Evolutionary conservation across 2,888 invertebrate species (phyloP), one percentile per base, ranked within the genome.

Genomic region (Pseudococcus jackbeardsleyi): DNA sequence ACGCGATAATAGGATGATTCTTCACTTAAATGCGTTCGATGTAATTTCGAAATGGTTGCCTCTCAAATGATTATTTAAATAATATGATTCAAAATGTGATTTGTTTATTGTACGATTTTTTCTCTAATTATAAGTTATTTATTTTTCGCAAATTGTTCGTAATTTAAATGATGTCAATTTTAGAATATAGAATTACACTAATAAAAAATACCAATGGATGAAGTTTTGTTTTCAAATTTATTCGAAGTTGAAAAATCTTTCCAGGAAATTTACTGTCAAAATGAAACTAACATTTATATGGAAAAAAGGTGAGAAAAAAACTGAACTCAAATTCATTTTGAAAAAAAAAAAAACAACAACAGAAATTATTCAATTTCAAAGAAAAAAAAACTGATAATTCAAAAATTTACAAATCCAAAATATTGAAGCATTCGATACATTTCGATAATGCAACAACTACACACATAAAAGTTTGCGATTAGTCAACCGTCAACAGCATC

Each of bases 71-170:
- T 59, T 59, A 59, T 59, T 59, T 59, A 59, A 59, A 59, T 59
- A 59, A 19, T n/a, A 42, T n/a, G n/a, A n/a, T 42, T 79, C 42
- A 19, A 82, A 82, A 46, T 82, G 79, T 82, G 79, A 82, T 82
- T 46, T 82, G 15, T 46, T 79, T 82, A 82, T 46, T 82, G 79
- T 72, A 33, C 77, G 17, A 33, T 39, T 77, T 77, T 33, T 82
- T n/a, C 5, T 82, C 19, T 82, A 82, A 15, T 46, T 82, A 6
- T 82, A 64, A 64, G 64, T 64, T 22, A 64, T 64, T 64, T 64
- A 64, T 64, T 64, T 64, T 39, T n/a, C 17, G 39, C 39, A 39
- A 77, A 39, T 77, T 42, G 33, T 17, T 77, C 12, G n/a, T 77
- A 77, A 77, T 39, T 77, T 11, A 3, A 22, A 64, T 64, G 22